These are phyloP conservation scores for Battus philenor DNA, from an alignment of 1,140 invertebrate species.

Conservation along the genomic window DNA sequence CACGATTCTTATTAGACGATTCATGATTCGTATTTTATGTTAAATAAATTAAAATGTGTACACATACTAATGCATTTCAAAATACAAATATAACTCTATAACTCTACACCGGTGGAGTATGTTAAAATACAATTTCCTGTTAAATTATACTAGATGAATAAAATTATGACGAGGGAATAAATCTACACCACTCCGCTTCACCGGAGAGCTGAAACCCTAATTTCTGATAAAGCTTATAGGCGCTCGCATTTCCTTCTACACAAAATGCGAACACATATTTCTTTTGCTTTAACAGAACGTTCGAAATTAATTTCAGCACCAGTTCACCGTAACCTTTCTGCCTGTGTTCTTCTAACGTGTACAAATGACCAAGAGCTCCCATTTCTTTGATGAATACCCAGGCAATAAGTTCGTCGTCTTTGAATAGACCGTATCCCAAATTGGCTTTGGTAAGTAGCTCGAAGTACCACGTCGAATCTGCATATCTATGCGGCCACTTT, in stretches of 20 bases:
- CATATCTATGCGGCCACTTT: slow-evolving; percentile 32
- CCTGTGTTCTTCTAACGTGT: slow-evolving; percentile 35
- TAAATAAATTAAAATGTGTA: too few species aligned
- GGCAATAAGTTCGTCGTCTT: slow-evolving; percentile 25
- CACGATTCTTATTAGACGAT: too few species aligned
- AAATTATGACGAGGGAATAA: too few species aligned
- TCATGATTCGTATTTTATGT: too few species aligned
- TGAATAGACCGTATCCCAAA: slow-evolving; percentile 37
- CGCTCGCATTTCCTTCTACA: slow-evolving; percentile 25
- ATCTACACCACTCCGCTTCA: slow-evolving; percentile 26
- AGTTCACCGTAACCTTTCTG: slow-evolving; percentile 35
- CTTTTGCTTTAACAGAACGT: slow-evolving; percentile 25
- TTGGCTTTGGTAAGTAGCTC: slow-evolving; percentile 30
- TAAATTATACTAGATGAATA: too few species aligned
- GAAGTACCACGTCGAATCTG: slow-evolving; percentile 30
- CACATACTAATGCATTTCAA: too few species aligned
- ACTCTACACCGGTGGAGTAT: too few species aligned
- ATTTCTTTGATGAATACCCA: slow-evolving; percentile 39
- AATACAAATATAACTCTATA: too few species aligned
- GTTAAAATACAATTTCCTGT: too few species aligned
- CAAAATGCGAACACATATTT: slow-evolving; percentile 34
- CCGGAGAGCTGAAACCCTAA: slow-evolving; percentile 24
- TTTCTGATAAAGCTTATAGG: slow-evolving; percentile 37
- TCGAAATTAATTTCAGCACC: slow-evolving; percentile 33
- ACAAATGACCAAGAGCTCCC: slow-evolving; percentile 35